Conservation (phyloP, 2,888 invertebrate species). For the Phortica magna region DNA sequence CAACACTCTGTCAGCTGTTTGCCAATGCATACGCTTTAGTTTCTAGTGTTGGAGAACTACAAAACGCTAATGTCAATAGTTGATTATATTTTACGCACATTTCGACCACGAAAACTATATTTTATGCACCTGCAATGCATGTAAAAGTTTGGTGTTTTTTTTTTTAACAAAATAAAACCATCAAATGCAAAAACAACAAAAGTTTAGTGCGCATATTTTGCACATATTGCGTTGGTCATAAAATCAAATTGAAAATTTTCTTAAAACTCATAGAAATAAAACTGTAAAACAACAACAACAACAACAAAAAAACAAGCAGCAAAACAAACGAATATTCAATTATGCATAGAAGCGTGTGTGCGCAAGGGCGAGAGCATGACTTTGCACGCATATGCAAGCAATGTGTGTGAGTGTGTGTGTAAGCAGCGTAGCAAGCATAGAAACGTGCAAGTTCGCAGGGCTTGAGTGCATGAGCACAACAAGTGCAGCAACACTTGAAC, state of each 20-base stretch:
- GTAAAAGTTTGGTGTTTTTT: not conserved
- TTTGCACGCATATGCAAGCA: too few species aligned
- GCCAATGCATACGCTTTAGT: not conserved
- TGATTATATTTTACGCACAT: conserved; percentile 52
- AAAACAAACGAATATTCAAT: conserved; percentile 32
- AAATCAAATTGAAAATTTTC: conserved; percentile 31
- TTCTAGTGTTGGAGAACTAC: not conserved
- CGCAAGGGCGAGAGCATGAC: not conserved
- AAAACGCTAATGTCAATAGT: conserved; percentile 13
- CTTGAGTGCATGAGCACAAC: not conserved
- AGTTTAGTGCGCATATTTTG: not conserved
- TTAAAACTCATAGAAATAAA: conserved; percentile 8
- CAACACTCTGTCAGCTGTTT: not conserved
- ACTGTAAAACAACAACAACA: not conserved
- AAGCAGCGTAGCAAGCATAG: not conserved
- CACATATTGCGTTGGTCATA: conserved; percentile 6
- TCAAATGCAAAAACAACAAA: not conserved
- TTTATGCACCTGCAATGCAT: conserved; percentile 16
- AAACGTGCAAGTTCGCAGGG: not conserved
- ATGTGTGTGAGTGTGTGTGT: not conserved
- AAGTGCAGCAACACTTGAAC: not conserved
- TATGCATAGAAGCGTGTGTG: conserved; percentile 21
- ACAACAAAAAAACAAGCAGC: conserved; percentile 29
- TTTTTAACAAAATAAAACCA: not conserved
- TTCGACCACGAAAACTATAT: conserved; percentile 53